Base-by-base conservation (phyloP, 2,888 invertebrate genomes). In the Amaurobius ferox region DNA sequence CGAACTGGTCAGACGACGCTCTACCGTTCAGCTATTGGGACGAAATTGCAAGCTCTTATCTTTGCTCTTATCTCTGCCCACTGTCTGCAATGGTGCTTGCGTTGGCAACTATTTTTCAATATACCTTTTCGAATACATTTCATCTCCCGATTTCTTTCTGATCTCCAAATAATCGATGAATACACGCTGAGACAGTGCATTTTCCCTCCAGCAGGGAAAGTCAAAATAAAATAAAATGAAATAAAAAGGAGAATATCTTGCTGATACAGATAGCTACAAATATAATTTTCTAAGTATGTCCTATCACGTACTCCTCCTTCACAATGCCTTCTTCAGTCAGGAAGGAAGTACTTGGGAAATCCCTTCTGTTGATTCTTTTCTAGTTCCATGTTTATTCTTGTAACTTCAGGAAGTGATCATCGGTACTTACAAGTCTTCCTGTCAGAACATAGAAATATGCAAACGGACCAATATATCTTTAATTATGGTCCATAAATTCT, bases 251-350 rank as follows among this genome's bases (percentile, higher is more conserved):
- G 35, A 55, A 23, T 55, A 55, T 55, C 55, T 55, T 55, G 55
- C 55, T 55, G 55, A 55, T 55, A 55, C 55, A 55, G 55, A 55
- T 55, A 55, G 55, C 55, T 55, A 23, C 55, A 55, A 55, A 55
- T 55, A 55, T 55, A 55, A 55, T 55, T 55, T 55, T 55, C 55
- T 11, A 55, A 55, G 55, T 55, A 55, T 55, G 23, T 55, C 23
- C 23, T 23, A n/a, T 55, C 55, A 23, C 55, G 55, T 55, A 55
- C 23, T 55, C 23, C 23, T 23, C 55, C 23, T 23, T 55, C 55
- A 55, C 55, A 55, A 55, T 55, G 55, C 55, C 55, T 55, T 11
- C 55, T 55, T 55, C 55, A 55, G 5, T 55, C 19, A 55, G 23
- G 55, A 55, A 55, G 55, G 55, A 55, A 55, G 55, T 55, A 55